Evolutionary conservation across 2,888 invertebrate genomes (phyloP), one percentile per base, ranked within the genome.

Genomic region (Matsumyia berberina): DNA sequence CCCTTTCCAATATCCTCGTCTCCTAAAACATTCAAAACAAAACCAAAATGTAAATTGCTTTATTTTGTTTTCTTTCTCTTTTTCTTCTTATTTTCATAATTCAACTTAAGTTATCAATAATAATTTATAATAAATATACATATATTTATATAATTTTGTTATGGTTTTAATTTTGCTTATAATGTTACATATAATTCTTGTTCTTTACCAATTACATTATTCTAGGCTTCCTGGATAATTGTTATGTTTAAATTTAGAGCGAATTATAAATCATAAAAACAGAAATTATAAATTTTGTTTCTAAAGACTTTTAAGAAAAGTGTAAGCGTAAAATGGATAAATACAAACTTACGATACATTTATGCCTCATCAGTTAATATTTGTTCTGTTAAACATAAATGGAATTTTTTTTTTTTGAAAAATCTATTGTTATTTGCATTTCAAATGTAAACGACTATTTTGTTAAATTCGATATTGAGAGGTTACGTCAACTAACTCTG

Each of bases 391-490:
- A 5, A 12, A 66, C 51, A 29, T 15, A 37, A 37, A 24, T 24
- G 4, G 4, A 24, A 12, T 35, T 9, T n/a, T n/a, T n/a, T n/a
- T n/a, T n/a, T n/a, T n/a, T n/a, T 3, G 37, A 37, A 29, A 6
- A 19, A 24, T 11, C 2, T 9, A 6, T 33, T 15, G 24, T 53
- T 67, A 33, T 60, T 60, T 60, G 24, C 46, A 57, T 35, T 17
- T 44, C 17, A 15, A n/a, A 19, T 70, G 57, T 35, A 57, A 24
- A 35, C 33, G 29, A 17, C 33, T 64, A 60, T 49, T 66, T 29
- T 51, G 11, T 72, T 79, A 79, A 79, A 79, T 79, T 79, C 79
- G 79, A 64, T 79, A 66, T 58, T 79, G 79, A 79, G 79, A 79
- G 79, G 79, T 79, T 64, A 46, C 15, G 5, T 24, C 35, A 55